A percentile compares a stretch with the other conserved stretches of the same genome.
phyloP scores from a whole-genome alignment of 2,113 vertebrate species.

The Condylura cristata region DNA sequence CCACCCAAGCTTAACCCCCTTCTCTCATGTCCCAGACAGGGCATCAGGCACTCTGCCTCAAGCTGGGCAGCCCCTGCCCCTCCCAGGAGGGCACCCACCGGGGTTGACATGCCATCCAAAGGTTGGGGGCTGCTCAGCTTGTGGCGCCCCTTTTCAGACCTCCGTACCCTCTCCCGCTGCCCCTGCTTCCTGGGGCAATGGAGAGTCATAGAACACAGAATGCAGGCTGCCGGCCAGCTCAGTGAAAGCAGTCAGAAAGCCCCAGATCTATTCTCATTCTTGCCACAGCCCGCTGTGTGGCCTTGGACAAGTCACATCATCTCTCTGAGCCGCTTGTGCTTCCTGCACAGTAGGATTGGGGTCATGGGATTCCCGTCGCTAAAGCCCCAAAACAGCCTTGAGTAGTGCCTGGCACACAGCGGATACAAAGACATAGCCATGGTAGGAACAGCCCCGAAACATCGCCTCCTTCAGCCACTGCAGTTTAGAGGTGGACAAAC shows the following conservation, averaged over 20 bases:
- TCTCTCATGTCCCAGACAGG: neutral
- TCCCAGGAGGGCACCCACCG: accelerated
- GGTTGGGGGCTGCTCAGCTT: neutral
- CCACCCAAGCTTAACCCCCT: neutral
- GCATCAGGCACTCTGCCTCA: accelerated
- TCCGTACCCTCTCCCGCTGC: neutral
- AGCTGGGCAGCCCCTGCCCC: neutral
- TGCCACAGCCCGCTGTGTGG: neutral
- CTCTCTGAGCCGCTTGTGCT: neutral
- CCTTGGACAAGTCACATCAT: neutral
- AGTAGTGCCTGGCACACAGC: neutral
- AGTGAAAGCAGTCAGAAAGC: neutral
- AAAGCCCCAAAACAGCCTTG: neutral
- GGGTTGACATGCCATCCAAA: accelerated
- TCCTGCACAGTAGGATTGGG: neutral
- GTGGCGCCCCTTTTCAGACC: neutral
- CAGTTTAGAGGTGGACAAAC: neutral
- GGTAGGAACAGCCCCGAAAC: neutral
- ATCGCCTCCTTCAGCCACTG: neutral
- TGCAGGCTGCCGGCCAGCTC: neutral
- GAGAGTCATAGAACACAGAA: neutral
- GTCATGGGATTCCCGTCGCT: accelerated
- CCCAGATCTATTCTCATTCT: neutral
- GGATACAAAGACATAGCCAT: neutral
- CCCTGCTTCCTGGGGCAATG: neutral